These are phyloP conservation scores for Monarcha castaneiventris DNA, from an alignment of 2,113 vertebrate genomes.

Conservation along the genomic window DNA sequence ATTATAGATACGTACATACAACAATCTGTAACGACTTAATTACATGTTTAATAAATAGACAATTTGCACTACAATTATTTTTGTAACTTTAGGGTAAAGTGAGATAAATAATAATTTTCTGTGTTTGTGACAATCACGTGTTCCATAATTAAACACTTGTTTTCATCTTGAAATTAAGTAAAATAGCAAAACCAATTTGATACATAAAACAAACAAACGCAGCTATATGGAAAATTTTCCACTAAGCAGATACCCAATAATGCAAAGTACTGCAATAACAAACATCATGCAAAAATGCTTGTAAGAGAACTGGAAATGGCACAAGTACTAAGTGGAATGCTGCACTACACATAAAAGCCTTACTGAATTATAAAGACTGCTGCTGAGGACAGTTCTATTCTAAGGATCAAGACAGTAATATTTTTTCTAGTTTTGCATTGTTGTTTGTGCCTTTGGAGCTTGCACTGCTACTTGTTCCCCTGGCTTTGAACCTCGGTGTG, in stretches of 20 bases:
- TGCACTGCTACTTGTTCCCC: not conserved
- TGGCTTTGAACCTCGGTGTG: not conserved
- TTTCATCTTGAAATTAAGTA: not conserved
- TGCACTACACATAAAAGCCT: not conserved
- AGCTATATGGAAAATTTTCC: not conserved
- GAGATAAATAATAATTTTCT: not conserved
- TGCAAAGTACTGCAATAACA: not conserved
- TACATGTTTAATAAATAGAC: not conserved
- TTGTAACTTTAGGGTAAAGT: not conserved
- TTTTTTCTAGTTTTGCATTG: not conserved
- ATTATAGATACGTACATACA: not conserved
- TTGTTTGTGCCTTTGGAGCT: not conserved
- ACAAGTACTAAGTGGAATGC: not conserved
- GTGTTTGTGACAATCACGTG: not conserved
- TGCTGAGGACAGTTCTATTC: not conserved
- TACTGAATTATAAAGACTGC: not conserved
- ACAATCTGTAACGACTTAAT: slow-evolving; percentile 8
- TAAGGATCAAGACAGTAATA: not conserved
- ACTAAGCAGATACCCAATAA: not conserved
- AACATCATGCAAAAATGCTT: not conserved
- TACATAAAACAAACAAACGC: not conserved
- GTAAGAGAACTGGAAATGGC: not conserved
- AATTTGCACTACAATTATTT: not conserved
- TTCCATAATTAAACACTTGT: not conserved
- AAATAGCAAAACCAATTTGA: not conserved